A percentile compares a stretch with the other conserved stretches of the same genome.
These are phyloP conservation scores for Sorex fumeus DNA, from an alignment of 2,113 vertebrate genomes.

Conservation along the genomic window DNA sequence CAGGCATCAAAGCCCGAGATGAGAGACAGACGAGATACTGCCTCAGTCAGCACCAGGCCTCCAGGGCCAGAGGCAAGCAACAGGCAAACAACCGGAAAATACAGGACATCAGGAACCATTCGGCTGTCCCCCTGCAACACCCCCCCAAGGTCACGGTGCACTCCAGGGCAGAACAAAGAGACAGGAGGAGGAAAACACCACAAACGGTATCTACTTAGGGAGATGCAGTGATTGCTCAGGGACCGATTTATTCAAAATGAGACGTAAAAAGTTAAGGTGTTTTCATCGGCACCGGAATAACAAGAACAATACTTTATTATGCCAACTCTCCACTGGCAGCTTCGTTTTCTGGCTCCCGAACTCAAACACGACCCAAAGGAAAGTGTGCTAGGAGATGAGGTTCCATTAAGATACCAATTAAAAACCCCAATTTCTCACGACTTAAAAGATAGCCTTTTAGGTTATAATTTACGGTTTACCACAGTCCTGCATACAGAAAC, in stretches of 20 bases:
- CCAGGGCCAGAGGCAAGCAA: conserved; percentile 89
- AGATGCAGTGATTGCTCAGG: background rate
- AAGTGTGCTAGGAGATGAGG: conserved; percentile 1
- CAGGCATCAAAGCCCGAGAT: conserved; percentile 94
- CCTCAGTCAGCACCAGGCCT: conserved; percentile 90
- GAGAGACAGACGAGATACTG: conserved; percentile 90
- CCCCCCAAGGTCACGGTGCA: conserved; percentile 87
- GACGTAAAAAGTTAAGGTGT: background rate
- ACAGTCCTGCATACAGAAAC: background rate
- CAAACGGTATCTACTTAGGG: background rate
- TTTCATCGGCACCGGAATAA: conserved; percentile 1
- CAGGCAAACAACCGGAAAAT: conserved; percentile 89
- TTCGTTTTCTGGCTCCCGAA: conserved; percentile 2
- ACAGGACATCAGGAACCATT: conserved; percentile 69
- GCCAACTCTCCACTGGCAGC: conserved; percentile 8
- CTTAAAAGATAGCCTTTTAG: background rate
- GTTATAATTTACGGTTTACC: background rate
- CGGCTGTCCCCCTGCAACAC: conserved; percentile 75
- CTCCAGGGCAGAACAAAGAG: conserved; percentile 63
- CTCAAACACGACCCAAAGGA: conserved; percentile 24
- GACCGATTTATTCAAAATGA: conserved; percentile 57
- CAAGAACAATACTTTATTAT: background rate
- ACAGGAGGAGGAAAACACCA: background rate
- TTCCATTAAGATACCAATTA: conserved; percentile 45
- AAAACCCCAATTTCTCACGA: conserved; percentile 36